A percentile compares a stretch with the other conserved stretches of the same genome.
These are phyloP conservation scores for Typhlomys cinereus DNA, from an alignment of 2,113 vertebrate species.

Conservation along the genomic window DNA sequence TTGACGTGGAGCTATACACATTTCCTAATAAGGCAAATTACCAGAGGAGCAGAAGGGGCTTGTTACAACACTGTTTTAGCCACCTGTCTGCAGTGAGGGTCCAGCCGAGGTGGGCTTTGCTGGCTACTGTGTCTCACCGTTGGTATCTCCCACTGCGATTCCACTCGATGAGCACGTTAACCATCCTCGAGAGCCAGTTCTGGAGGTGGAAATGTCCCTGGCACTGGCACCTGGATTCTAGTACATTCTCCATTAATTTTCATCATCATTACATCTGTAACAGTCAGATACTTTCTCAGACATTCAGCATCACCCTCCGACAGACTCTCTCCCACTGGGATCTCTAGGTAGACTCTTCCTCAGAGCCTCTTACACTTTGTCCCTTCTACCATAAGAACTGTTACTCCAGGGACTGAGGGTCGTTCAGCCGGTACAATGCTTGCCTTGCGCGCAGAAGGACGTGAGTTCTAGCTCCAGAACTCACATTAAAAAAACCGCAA, in stretches of 20 bases:
- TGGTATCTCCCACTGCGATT: not conserved
- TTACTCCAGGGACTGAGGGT: not conserved
- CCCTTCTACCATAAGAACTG: not conserved
- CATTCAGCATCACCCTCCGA: not conserved
- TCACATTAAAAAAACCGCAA: no score
- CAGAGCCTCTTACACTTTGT: not conserved
- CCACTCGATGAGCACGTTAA: not conserved
- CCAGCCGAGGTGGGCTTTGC: not conserved
- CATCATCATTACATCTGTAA: not conserved
- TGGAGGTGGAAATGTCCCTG: not conserved
- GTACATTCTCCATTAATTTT: conserved; percentile 11
- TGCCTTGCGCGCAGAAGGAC: not conserved
- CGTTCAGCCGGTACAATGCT: not conserved
- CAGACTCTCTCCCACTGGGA: not conserved
- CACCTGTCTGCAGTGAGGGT: not conserved
- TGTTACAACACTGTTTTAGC: not conserved
- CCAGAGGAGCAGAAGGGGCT: not conserved
- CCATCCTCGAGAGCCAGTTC: not conserved
- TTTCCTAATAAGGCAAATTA: not conserved
- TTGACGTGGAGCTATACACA: not conserved
- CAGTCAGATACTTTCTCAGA: not conserved
- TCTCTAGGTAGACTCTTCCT: not conserved
- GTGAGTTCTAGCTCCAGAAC: no score
- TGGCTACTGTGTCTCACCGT: not conserved
- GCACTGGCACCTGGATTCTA: not conserved